Conservation (phyloP, 2,888 invertebrate genomes). For the Acanthosepion pharaonis region DNA sequence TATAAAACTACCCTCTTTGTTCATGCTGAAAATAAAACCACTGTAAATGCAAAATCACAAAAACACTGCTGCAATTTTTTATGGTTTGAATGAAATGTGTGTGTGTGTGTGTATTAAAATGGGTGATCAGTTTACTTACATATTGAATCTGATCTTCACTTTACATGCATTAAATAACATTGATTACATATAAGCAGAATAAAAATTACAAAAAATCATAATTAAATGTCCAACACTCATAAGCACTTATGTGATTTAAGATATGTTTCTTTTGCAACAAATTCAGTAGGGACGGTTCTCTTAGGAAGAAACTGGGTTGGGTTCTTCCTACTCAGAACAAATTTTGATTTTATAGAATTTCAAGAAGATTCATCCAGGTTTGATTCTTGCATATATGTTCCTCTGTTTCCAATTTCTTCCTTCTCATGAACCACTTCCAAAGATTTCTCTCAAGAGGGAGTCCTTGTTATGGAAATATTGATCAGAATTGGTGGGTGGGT, state of each 20-base stretch:
- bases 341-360: background rate
- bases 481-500: background rate
- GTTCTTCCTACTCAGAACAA: background rate
- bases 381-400: background rate
- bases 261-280: background rate
- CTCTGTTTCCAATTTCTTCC: background rate
- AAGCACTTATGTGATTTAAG: background rate
- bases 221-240: background rate
- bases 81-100: too few species aligned
- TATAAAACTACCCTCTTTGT: too few species aligned
- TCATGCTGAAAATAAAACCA: too few species aligned
- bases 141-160: background rate
- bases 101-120: background rate
- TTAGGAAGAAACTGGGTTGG: background rate
- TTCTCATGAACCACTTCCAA: background rate
- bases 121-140: background rate
- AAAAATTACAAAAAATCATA: background rate
- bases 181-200: background rate
- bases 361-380: background rate
- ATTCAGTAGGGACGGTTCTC: background rate
- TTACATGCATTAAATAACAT: background rate
- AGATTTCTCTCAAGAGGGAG: background rate
- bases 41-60: too few species aligned
- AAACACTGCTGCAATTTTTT: too few species aligned
- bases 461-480: background rate